phyloP scores from a whole-genome alignment of 2,888 invertebrate genomes.

The Drosophila nigricruria region DNA sequence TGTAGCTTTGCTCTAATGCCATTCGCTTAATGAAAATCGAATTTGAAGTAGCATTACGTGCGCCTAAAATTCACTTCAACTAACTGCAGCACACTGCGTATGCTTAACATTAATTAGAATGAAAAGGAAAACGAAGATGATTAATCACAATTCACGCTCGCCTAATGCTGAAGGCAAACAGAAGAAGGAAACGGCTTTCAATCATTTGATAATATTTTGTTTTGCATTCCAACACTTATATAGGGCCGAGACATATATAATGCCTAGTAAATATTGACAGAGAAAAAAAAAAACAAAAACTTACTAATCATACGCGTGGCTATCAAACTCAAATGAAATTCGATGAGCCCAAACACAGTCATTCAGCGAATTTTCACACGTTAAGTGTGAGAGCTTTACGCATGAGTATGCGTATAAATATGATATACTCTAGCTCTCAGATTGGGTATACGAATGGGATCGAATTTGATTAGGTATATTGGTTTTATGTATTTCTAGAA shows the following conservation, averaged over 20 bases:
- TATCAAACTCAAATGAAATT: slow-evolving; percentile 22
- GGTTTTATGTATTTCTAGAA: not conserved
- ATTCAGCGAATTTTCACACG: slow-evolving; percentile 66
- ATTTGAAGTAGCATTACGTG: slow-evolving; percentile 44
- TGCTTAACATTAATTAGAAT: slow-evolving; percentile 53
- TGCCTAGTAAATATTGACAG: slow-evolving; percentile 53
- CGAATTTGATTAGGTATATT: not conserved
- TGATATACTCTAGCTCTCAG: not conserved
- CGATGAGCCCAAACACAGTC: slow-evolving; percentile 37
- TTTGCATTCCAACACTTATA: slow-evolving; percentile 53
- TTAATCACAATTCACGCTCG: slow-evolving; percentile 70
- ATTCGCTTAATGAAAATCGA: slow-evolving; percentile 49
- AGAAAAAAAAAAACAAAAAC: slow-evolving; percentile 35
- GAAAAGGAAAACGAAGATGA: slow-evolving; percentile 31
- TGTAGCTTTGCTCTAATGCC: slow-evolving; percentile 50
- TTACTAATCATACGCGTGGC: slow-evolving; percentile 61
- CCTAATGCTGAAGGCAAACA: slow-evolving; percentile 60
- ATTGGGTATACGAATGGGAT: not conserved
- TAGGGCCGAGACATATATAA: slow-evolving; percentile 24
- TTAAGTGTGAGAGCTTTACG: slow-evolving; percentile 34
- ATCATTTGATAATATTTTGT: slow-evolving; percentile 75
- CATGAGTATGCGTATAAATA: not conserved
- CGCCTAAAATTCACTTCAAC: slow-evolving; percentile 12
- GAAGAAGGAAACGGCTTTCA: slow-evolving; percentile 48
- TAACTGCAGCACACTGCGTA: slow-evolving; percentile 54